Percentiles rank a stretch among this genome's conserved stretches.
Evolutionary conservation across 2,797 vertebrate species (phyloP).

Genomic region (Catharus ustulatus): DNA sequence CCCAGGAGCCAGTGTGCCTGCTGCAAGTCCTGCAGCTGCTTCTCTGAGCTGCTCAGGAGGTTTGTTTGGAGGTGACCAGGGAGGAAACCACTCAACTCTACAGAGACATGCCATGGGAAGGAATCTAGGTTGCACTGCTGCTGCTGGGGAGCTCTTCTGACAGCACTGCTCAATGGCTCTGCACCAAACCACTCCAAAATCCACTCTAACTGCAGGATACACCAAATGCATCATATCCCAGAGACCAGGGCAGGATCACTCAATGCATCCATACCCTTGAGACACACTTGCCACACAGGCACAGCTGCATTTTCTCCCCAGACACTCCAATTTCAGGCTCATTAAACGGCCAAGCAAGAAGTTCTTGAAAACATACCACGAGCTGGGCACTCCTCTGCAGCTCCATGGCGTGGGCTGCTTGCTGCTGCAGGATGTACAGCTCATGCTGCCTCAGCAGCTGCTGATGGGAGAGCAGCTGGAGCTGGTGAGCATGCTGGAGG

Average conservation of each 20-base stretch:
- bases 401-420: constrained; percentile 94
- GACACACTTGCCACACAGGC: neutral
- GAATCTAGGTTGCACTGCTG: neutral
- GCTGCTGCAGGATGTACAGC: constrained; percentile 95
- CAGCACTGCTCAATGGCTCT: neutral
- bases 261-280: neutral
- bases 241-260: neutral
- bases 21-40: neutral
- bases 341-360: neutral
- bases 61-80: neutral
- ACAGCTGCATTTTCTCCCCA: neutral
- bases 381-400: constrained; percentile 93
- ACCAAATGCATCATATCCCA: neutral
- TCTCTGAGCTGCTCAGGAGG: neutral
- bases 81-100: neutral
- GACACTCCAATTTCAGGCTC: neutral
- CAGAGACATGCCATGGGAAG: neutral
- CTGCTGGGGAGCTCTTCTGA: neutral
- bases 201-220: neutral
- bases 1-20: neutral
- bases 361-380: constrained; percentile 80
- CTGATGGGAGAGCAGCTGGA: constrained; percentile 96
- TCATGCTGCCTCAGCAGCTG: constrained; percentile 96
- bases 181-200: neutral
- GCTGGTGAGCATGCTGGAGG: constrained; percentile 95